These are phyloP conservation scores for Drosophila repletoides DNA, from an alignment of 1,140 invertebrate species.

Conservation along the genomic window DNA sequence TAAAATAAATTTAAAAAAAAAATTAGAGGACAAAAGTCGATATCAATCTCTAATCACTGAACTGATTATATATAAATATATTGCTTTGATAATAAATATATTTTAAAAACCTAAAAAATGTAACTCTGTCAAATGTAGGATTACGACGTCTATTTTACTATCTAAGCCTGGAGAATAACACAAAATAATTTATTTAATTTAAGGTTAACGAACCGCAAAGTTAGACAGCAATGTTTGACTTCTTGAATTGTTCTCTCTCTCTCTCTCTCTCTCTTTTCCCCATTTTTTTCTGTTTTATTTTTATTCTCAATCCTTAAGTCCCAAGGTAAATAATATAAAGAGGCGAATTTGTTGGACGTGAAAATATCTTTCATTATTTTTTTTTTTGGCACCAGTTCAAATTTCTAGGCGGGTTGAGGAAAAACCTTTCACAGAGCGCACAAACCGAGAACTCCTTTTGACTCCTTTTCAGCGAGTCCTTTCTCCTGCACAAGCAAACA, in stretches of 20 bases:
- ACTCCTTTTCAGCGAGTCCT: constrained; percentile 21
- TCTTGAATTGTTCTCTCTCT: neutral
- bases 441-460: too few relatives aligned
- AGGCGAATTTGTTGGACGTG: neutral
- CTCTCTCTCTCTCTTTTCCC: neutral
- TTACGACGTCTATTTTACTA: too few relatives aligned
- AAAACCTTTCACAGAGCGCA: constrained; percentile 44
- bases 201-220: neutral
- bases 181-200: too few relatives aligned
- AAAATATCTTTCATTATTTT: constrained; percentile 14
- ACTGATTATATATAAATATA: too few relatives aligned
- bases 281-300: too few relatives aligned
- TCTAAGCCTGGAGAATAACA: too few relatives aligned
- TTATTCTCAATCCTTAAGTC: constrained; percentile 10
- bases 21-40: too few relatives aligned
- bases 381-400: constrained; percentile 62
- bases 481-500: constrained; percentile 43
- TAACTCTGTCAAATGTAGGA: too few relatives aligned
- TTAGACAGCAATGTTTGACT: neutral
- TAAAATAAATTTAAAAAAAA: too few relatives aligned
- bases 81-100: too few relatives aligned
- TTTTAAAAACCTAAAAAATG: too few relatives aligned
- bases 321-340: constrained; percentile 8
- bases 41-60: too few relatives aligned
- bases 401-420: constrained; percentile 14